Evolutionary conservation across 2,113 vertebrate genomes (phyloP).

Genomic region (Gallinago media): DNA sequence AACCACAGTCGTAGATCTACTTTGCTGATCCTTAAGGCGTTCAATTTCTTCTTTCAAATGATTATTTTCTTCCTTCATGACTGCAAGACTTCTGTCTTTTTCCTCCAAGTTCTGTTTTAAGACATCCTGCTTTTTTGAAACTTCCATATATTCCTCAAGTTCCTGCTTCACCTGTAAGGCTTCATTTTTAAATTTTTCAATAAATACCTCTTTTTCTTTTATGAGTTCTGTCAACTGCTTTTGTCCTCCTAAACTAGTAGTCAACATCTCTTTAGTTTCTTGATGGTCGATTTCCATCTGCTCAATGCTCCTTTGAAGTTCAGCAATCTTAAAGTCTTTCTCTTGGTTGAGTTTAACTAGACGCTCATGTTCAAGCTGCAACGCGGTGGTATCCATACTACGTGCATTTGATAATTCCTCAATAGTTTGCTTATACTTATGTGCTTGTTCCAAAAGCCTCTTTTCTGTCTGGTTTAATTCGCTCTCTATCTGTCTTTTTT

Average conservation of each 20-base stretch:
- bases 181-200: slow-evolving; percentile 84
- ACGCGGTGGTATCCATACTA: slow-evolving; percentile 79
- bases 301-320: slow-evolving; percentile 82
- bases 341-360: slow-evolving; percentile 85
- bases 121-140: slow-evolving; percentile 72
- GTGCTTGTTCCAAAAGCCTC: slow-evolving; percentile 78
- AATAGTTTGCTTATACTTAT: slow-evolving; percentile 84
- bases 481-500: slow-evolving; percentile 84
- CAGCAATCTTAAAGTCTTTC: slow-evolving; percentile 86
- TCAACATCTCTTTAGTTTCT: slow-evolving; percentile 89
- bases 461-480: slow-evolving; percentile 82
- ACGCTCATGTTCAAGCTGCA: slow-evolving; percentile 85
- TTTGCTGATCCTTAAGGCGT: slow-evolving; percentile 90
- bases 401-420: slow-evolving; percentile 80
- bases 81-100: slow-evolving; percentile 88
- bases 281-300: slow-evolving; percentile 82
- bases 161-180: slow-evolving; percentile 78
- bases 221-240: slow-evolving; percentile 89
- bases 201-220: slow-evolving; percentile 89
- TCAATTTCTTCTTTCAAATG: slow-evolving; percentile 96
- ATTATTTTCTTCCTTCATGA: slow-evolving; percentile 97
- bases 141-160: slow-evolving; percentile 71
- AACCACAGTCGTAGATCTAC: slow-evolving; percentile 73
- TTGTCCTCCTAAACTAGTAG: slow-evolving; percentile 87
- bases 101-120: slow-evolving; percentile 87